A percentile compares a stretch with the other conserved stretches of the same genome.
Conservation (phyloP, 2,888 invertebrate species). For the Scelioninae gen. 2 region DNA sequence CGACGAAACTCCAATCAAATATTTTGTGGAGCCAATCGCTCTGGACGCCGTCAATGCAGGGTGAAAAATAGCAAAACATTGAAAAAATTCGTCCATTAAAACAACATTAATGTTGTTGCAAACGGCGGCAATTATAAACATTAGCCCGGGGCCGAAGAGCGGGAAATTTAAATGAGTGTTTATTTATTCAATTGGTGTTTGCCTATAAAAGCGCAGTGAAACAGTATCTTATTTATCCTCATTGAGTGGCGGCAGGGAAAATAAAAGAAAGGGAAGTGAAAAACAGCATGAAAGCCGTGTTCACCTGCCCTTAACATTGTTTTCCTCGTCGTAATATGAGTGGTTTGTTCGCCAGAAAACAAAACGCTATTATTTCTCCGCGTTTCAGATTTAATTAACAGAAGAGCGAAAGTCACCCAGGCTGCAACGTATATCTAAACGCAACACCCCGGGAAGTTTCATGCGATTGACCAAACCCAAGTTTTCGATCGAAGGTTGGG, state of each 20-base stretch:
- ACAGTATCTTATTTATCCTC: slow-evolving; percentile 44
- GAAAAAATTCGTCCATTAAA: no score
- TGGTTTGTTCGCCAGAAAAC: slow-evolving; percentile 62
- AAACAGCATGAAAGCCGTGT: slow-evolving; percentile 41
- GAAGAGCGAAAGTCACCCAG: slow-evolving; percentile 47
- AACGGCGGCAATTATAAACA: slow-evolving; percentile 12
- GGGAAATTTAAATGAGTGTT: slow-evolving; percentile 33
- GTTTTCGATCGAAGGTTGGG: slow-evolving; percentile 21
- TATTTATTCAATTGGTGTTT: slow-evolving; percentile 34
- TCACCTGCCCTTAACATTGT: slow-evolving; percentile 50
- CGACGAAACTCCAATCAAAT: no score
- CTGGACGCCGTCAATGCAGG: no score
- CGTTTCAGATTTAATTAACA: slow-evolving; percentile 64
- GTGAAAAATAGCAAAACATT: no score
- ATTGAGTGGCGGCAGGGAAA: slow-evolving; percentile 15
- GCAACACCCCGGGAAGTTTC: slow-evolving; percentile 36
- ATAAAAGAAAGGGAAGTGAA: slow-evolving; percentile 9
- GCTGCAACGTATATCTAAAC: slow-evolving; percentile 39
- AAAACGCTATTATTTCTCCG: slow-evolving; percentile 62
- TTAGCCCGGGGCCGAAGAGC: no score
- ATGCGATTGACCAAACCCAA: slow-evolving; percentile 6
- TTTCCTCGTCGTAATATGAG: slow-evolving; percentile 44
- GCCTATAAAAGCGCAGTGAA: slow-evolving; percentile 19
- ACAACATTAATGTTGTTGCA: no score
- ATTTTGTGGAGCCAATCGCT: no score